Evolutionary conservation across 2,888 invertebrate genomes (phyloP), one percentile per base, ranked within the genome.

Genomic region (Dichetophora obliterata): DNA sequence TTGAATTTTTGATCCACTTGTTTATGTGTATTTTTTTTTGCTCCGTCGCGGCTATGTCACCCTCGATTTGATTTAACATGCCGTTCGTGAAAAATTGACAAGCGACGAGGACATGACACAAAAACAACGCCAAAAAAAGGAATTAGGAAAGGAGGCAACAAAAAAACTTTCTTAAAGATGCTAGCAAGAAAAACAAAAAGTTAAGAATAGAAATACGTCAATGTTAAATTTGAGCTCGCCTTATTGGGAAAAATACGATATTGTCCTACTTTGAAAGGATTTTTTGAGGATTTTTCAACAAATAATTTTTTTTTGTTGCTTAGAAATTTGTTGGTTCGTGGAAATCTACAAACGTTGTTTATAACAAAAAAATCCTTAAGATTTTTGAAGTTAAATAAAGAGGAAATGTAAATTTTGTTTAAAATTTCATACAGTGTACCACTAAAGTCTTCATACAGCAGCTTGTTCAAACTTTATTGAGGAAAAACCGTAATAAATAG

Each of bases 1-100:
- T 87, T 86, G 85, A 86, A 86, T 86, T 85, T 80, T 75, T 66
- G 69, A 78, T 75, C 74, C 76, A 72, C 68, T 77, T 31, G 74
- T 74, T 79, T 75, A 48, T 61, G 76, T 24, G 37, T 22, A 48
- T 61, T 22, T 74, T 74, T 37, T 48, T 50, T 69, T 68, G 59
- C 69, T 14, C 19, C 22, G n/a, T 37, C 22, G 37, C 43, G 16
- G 11, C 34, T 19, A 59, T 85, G 86, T 87, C 86, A 87, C 85
- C 86, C 87, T 85, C 85, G 84, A 86, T 87, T 87, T 87, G 86
- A 86, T 84, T 84, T 83, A 82, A 82, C 83, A 82, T 84, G 84
- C 84, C 85, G 85, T 82, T 84, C 84, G 84, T 86, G 86, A 86
- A 85, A 87, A 86, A 86, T 87, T 86, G 85, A 85, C 86, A 83